Evolutionary conservation across 2,888 invertebrate species (phyloP), one percentile per base, ranked within the genome.

Genomic region (Megastigmus dorsalis): DNA sequence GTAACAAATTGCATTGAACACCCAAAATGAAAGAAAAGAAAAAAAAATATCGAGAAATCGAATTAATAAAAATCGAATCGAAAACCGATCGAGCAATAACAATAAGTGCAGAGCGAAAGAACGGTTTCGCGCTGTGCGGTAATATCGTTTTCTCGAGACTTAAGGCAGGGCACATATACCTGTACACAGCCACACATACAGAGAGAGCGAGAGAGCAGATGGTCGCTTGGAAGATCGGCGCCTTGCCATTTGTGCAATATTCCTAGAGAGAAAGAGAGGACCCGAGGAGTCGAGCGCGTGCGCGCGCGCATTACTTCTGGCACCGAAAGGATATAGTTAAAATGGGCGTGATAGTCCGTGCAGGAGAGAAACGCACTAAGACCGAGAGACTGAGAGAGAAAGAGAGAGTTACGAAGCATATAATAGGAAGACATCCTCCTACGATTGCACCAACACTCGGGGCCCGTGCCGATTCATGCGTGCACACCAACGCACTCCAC

Each of bases 381-480:
- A 62, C 33, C 54, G 23, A 78, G 68, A 77, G 75, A 79, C 73
- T 50, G 50, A 30, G 38, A 41, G 52, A 52, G 20, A 13, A 38
- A 48, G 60, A 78, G 71, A 52, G 63, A 63, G 43, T 74, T 76
- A 63, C 66, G 75, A 59, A 57, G 72, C 69, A 41, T 80, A 81
- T 81, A 80, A 80, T 81, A 79, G 79, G 78, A 80, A 80, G 81
- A 80, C 80, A 77, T 80, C 81, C 81, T 80, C 80, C 80, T 78
- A 79, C 80, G 80, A 80, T 79, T 78, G 79, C 78, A 78, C 77
- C 74, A 73, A 78, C 76, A 80, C 78, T 60, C 76, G n/a, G n/a
- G n/a, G 74, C 77, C 77, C 45, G 20, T 30, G n/a, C n/a, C 50
- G 52, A 62, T 60, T 77, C 77, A 79, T 79, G 78, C 79, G n/a